Conservation (phyloP, 2,797 vertebrate species). For the Rousettus madagascariensis region DNA sequence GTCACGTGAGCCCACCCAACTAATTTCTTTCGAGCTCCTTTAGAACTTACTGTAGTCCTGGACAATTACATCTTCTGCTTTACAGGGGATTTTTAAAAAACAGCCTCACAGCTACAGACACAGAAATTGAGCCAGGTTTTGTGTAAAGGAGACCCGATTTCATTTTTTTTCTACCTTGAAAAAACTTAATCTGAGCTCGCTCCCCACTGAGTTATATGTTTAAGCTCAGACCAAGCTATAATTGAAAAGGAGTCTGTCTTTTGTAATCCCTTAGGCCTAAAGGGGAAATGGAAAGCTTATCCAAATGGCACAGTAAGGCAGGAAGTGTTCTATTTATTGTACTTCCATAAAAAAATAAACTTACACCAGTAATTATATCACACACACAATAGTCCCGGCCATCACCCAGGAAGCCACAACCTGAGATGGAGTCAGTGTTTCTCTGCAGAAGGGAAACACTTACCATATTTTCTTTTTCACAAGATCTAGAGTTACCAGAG, state of each 20-base stretch:
- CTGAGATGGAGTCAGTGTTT: background rate
- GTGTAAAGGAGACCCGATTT: background rate
- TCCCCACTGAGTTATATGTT: background rate
- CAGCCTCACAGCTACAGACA: background rate
- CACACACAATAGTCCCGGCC: background rate
- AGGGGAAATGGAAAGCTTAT: slow-evolving; percentile 80
- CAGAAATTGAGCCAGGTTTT: background rate
- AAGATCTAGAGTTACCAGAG: background rate
- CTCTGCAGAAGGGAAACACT: background rate
- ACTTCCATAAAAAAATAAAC: slow-evolving; percentile 63
- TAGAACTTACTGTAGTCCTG: background rate
- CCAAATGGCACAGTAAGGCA: slow-evolving; percentile 69
- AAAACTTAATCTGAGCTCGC: background rate
- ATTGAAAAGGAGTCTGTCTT: slow-evolving; percentile 75
- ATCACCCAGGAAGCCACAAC: slow-evolving; percentile 57
- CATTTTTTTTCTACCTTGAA: slow-evolving; percentile 6
- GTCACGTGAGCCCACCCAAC: fast-evolving
- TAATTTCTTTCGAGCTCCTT: background rate
- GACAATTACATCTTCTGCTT: background rate
- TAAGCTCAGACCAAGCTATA: background rate
- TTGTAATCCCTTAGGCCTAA: slow-evolving; percentile 67
- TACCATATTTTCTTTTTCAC: background rate
- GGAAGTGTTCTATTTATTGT: slow-evolving; percentile 82
- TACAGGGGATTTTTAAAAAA: background rate
- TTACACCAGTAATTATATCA: slow-evolving; percentile 54